Base-by-base conservation (phyloP, 2,797 vertebrate species). In the Gallinago stenura region DNA sequence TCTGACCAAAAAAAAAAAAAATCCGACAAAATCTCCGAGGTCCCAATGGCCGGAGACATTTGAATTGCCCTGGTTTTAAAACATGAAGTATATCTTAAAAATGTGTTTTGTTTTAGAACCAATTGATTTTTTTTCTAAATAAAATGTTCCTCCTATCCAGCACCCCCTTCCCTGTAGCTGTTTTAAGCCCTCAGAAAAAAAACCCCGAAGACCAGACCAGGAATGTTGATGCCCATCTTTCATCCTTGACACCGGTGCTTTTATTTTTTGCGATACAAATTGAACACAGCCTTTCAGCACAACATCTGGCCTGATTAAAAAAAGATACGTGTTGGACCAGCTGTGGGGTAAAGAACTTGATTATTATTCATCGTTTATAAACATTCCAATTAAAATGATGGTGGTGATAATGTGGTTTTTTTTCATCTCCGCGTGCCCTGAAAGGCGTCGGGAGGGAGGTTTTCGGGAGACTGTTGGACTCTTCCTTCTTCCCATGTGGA, bases 1-100 rank as follows among this genome's bases (percentile, higher is more conserved):
- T 68, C 41, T 41, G 12, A 64, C 50, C 3, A 11, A 21, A 35
- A 35, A 35, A 35, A 46, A 46, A 45, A 45, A 43, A 43, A 45
- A 12, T 68, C 41, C 37, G 15, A 64, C 50, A 78, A 84, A 75
- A 37, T 39, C 25, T 66, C 4, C 10, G 19, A 48, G 25, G 16
- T 71, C 10, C 15, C 56, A 58, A 50, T 48, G 28, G 12, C 7
- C 20, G 16, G 45, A 90, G 15, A 21, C 12, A 7, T 57, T 73
- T 53, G 20, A 79, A 53, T 84, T 58, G 5, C 22, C 3, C 26
- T 70, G 28, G 7, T 37, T 88, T 94, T 51, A 83, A 89, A 80
- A 30, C 8, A 15, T 1, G 5, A 2, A 3, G 15, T 65, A 8
- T 2, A 0, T 43, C 56, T 72, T 26, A 12, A 51, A 45, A 43